Conservation (phyloP, 1,140 invertebrate genomes). For the Leptoteleia sp. region DNA sequence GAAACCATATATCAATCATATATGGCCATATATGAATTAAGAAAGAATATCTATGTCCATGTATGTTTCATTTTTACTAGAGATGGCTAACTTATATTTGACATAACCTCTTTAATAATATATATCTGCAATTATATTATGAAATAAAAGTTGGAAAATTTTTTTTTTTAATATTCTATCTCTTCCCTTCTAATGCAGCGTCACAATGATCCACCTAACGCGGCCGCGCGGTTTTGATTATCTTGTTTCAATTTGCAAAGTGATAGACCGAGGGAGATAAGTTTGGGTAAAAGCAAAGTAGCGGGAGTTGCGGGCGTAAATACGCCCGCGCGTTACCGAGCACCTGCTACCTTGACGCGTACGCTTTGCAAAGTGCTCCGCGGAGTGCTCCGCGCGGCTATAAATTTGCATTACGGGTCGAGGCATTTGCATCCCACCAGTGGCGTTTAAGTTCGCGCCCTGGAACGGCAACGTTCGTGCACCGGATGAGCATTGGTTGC, state of each 20-base stretch:
- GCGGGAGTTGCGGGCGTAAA: conserved; percentile 33
- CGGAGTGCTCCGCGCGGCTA: conserved; percentile 23
- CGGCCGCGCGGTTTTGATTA: conserved; percentile 8
- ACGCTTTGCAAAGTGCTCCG: conserved; percentile 34
- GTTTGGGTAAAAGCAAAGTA: conserved; percentile 44
- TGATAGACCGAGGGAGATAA: conserved; percentile 30
- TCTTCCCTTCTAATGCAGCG: too few relatives aligned
- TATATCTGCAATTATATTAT: too few relatives aligned
- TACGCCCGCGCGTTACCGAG: conserved; percentile 33
- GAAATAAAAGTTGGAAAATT: too few relatives aligned
- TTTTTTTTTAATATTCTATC: too few relatives aligned
- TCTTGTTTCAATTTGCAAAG: conserved; percentile 40
- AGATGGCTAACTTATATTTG: too few relatives aligned
- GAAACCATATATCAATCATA: too few relatives aligned
- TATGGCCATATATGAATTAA: too few relatives aligned
- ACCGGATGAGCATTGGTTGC: too few relatives aligned
- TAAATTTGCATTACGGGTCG: conserved; percentile 43
- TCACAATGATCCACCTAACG: too few relatives aligned
- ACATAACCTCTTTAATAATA: too few relatives aligned
- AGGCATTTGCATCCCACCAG: conserved; percentile 7
- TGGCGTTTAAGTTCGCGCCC: conserved; percentile 1
- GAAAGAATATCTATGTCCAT: too few relatives aligned
- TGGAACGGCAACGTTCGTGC: conserved; percentile 1
- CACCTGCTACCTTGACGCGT: conserved; percentile 57
- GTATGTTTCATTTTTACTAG: too few relatives aligned